Evolutionary conservation across 1,140 invertebrate species (phyloP).

Genomic region (Drosophila saltans): DNA sequence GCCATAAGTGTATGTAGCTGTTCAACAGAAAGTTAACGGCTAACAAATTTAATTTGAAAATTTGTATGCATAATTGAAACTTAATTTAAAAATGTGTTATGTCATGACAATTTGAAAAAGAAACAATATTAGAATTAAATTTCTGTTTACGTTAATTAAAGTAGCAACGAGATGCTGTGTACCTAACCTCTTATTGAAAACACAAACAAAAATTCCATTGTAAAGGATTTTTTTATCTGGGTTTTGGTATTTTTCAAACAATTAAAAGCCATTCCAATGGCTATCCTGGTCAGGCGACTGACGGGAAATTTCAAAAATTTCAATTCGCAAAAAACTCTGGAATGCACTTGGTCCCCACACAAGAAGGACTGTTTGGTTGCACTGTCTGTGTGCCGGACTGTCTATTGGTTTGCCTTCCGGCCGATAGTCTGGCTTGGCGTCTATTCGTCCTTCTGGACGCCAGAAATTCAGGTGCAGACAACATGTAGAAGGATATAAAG

Average conservation of each 20-base stretch:
- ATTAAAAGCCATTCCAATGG: conserved; percentile 74
- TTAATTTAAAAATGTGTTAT: too few relatives aligned
- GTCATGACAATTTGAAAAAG: too few relatives aligned
- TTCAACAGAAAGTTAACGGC: too few relatives aligned
- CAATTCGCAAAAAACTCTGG: conserved; percentile 77
- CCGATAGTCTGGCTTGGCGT: conserved; percentile 10
- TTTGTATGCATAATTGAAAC: too few relatives aligned
- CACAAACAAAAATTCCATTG: not conserved
- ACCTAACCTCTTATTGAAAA: not conserved
- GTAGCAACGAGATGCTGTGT: too few relatives aligned
- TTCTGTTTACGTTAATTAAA: too few relatives aligned
- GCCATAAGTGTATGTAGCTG: too few relatives aligned
- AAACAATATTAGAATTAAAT: too few relatives aligned
- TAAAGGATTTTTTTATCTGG: not conserved
- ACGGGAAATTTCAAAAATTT: conserved; percentile 81
- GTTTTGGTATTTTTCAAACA: conserved; percentile 33
- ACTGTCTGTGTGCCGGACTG: conserved; percentile 3
- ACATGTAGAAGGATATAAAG: not conserved
- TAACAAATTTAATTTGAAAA: too few relatives aligned
- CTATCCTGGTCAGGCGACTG: conserved; percentile 64
- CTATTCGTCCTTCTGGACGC: not conserved
- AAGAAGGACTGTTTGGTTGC: conserved; percentile 18
- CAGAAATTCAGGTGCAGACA: not conserved
- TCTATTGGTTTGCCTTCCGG: conserved; percentile 15
- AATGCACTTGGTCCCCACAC: conserved; percentile 58